Evolutionary conservation across 1,140 invertebrate species (phyloP).

Genomic region (Nephotettix cincticeps): DNA sequence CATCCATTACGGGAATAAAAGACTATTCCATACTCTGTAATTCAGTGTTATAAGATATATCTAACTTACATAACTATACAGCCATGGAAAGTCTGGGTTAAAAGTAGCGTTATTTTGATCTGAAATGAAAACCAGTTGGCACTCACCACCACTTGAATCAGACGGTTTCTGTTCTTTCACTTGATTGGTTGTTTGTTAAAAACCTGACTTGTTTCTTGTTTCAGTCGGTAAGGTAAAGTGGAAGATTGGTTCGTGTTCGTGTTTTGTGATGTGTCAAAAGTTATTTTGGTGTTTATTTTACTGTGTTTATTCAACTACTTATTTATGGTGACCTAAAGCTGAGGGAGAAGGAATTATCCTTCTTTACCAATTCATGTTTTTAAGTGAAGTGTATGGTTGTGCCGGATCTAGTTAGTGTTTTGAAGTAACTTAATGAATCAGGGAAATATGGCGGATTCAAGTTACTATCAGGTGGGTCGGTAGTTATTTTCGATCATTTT

Average conservation of each 20-base stretch:
- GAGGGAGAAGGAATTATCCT: neutral
- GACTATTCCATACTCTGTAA: too few species aligned
- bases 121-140: conserved; percentile 1
- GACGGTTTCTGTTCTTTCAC: neutral
- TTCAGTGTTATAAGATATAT: too few species aligned
- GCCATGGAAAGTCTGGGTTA: too few species aligned
- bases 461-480: conserved; percentile 34
- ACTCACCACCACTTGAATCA: neutral
- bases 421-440: neutral
- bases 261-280: neutral
- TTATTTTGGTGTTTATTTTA: neutral
- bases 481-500: neutral
- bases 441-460: conserved; percentile 33
- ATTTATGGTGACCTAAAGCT: neutral
- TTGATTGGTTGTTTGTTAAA: conserved; percentile 1
- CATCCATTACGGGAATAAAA: too few species aligned
- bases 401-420: neutral
- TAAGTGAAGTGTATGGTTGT: neutral
- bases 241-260: neutral
- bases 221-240: neutral
- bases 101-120: too few species aligned
- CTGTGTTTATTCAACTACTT: neutral
- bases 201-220: too few species aligned
- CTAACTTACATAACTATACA: too few species aligned
- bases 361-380: neutral